Evolutionary conservation across 2,888 invertebrate species (phyloP).

Genomic region (Ophioninae sp.): DNA sequence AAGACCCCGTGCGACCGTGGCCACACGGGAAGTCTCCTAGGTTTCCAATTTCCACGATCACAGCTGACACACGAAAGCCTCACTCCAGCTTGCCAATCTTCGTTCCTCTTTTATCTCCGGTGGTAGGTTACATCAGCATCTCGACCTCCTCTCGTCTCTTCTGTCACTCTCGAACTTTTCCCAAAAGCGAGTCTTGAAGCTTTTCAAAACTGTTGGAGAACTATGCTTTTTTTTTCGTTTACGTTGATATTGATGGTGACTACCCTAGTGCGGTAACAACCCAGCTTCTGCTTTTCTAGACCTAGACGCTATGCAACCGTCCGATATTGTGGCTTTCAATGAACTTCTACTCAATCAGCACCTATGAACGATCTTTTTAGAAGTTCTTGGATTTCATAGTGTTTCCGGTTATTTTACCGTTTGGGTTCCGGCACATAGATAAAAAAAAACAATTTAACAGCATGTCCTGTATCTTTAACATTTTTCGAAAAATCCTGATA

Average conservation of each 20-base stretch:
- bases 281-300: conserved; percentile 2
- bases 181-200: conserved; percentile 23
- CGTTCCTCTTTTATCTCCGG: conserved; percentile 25
- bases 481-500: background rate
- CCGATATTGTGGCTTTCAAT: conserved; percentile 2
- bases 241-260: background rate
- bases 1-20: conserved; percentile 45
- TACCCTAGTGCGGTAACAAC: background rate
- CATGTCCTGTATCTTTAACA: background rate
- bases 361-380: background rate
- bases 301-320: conserved; percentile 2
- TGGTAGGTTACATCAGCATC: background rate
- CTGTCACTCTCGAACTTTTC: conserved; percentile 38
- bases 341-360: conserved; percentile 17
- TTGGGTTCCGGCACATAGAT: background rate
- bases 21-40: conserved; percentile 49
- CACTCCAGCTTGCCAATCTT: conserved; percentile 32
- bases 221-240: conserved; percentile 31
- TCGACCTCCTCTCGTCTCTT: background rate
- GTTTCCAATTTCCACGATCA: conserved; percentile 61
- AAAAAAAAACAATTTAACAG: background rate
- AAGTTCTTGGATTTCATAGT: conserved; percentile 17
- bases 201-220: conserved; percentile 9
- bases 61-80: conserved; percentile 28
- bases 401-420: background rate